phyloP scores from a whole-genome alignment of 2,113 vertebrate genomes.

The Equus quagga region DNA sequence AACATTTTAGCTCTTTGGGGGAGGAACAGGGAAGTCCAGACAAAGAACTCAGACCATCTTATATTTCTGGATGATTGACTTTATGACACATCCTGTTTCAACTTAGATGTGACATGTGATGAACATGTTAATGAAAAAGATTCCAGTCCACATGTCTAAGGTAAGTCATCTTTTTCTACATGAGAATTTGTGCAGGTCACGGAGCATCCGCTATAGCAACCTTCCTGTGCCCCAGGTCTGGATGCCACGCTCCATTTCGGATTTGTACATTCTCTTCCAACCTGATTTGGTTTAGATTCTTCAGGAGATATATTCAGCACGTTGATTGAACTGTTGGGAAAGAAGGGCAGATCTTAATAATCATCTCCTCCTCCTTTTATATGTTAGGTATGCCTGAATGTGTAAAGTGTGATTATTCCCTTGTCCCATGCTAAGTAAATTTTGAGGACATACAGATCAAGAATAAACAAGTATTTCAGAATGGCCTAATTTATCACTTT shows the following conservation, averaged over 20 bases:
- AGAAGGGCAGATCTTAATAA: neutral
- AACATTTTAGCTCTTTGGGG: constrained; percentile 81
- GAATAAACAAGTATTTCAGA: neutral
- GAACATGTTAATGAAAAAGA: constrained; percentile 50
- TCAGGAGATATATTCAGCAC: constrained; percentile 74
- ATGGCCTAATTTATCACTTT: neutral
- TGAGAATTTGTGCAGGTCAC: constrained; percentile 72
- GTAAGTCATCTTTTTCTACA: constrained; percentile 81
- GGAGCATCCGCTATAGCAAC: constrained; percentile 63
- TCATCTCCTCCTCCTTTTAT: neutral
- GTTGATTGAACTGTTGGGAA: constrained; percentile 57
- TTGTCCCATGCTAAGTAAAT: neutral
- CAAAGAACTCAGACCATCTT: constrained; percentile 78
- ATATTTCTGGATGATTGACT: constrained; percentile 78
- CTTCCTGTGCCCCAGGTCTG: constrained; percentile 68
- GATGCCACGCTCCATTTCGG: constrained; percentile 68
- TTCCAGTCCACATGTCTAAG: constrained; percentile 76
- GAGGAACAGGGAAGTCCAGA: constrained; percentile 80
- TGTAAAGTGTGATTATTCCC: neutral
- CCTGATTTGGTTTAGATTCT: constrained; percentile 77
- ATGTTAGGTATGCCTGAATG: neutral
- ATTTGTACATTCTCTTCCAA: constrained; percentile 70
- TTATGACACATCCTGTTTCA: constrained; percentile 82
- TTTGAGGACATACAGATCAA: neutral
- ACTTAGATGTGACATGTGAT: constrained; percentile 73